Base-by-base conservation (phyloP, 2,888 invertebrate genomes). In the Digitonthophagus gazella region DNA sequence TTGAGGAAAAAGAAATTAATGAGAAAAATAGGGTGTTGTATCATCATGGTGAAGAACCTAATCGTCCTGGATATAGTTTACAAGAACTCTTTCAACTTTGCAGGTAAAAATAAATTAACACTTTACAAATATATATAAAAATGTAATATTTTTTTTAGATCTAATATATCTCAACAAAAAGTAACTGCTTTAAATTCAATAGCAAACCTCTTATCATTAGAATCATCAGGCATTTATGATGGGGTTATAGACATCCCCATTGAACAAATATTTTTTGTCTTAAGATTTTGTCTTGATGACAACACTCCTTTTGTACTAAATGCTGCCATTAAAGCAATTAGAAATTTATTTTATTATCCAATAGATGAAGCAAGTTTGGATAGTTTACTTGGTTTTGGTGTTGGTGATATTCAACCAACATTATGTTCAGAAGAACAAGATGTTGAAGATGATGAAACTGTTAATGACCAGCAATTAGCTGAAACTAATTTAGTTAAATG, bases 41-140 rank as follows among this genome's bases (percentile, higher is more conserved):
- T 82, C 93, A 97, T 81, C 98, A 98, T 82, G 97, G 97, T 0
- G 93, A 95, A 73, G 97, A 98, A 80, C 92, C 96, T 4, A 92
- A 91, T 71, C 86, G 95, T 71, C 93, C 97, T 1, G 97, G 97
- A 0, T 98, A 97, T 81, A 91, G 95, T 0, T 81, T 98, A 8
- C 92, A 93, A 74, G 98, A 98, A 83, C 81, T 97, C 0, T 90
- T 97, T 76, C 91, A 93, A 72, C 83, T 97, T 0, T 89, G 91
- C 28, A 85, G 91, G 77, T 85, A 75, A 6, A 57, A 55, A 22
- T 58, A 20, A 16, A 56, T 16, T 8, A 22, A 65, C 61, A 65
- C 19, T 16, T 15, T 1, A 58, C 63, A 61, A 57, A 67, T 54
- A 66, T 54, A 64, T 65, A 57, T 56, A 15, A 65, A 11, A 6